phyloP scores from a whole-genome alignment of 2,113 vertebrate genomes.

The Corydoras sp. region DNA sequence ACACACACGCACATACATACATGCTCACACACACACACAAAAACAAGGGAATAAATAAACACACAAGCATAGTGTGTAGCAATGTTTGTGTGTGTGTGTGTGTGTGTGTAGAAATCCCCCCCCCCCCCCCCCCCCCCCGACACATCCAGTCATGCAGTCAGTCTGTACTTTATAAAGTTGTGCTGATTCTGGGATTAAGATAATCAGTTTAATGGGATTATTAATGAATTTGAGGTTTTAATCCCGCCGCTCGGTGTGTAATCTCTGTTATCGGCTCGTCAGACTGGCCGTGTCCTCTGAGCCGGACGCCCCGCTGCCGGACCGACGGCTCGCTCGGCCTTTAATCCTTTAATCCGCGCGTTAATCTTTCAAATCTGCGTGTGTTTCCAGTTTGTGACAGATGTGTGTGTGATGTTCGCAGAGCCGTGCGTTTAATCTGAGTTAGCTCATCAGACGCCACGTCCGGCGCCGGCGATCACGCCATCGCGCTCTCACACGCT shows the following conservation, averaged over 20 bases:
- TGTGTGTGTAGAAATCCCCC: too few relatives aligned
- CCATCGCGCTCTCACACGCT: too few relatives aligned
- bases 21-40: too few relatives aligned
- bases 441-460: too few relatives aligned
- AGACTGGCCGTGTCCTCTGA: conserved; percentile 1
- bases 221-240: conserved; percentile 40
- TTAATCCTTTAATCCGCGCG: background rate
- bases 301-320: background rate
- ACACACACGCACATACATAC: too few relatives aligned
- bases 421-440: too few relatives aligned
- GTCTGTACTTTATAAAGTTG: background rate
- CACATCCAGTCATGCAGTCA: too few relatives aligned
- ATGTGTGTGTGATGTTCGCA: background rate
- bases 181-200: conserved; percentile 38
- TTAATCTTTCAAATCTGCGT: background rate
- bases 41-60: too few relatives aligned
- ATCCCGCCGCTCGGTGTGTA: conserved; percentile 42
- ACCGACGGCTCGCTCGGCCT: background rate
- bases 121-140: too few relatives aligned
- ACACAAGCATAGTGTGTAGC: too few relatives aligned
- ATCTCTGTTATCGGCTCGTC: conserved; percentile 33
- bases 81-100: background rate
- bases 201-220: conserved; percentile 53
- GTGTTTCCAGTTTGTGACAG: background rate
- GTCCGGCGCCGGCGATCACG: too few relatives aligned